Conservation (phyloP, 2,797 vertebrate genomes). For the Pseudochirops cupreus region DNA sequence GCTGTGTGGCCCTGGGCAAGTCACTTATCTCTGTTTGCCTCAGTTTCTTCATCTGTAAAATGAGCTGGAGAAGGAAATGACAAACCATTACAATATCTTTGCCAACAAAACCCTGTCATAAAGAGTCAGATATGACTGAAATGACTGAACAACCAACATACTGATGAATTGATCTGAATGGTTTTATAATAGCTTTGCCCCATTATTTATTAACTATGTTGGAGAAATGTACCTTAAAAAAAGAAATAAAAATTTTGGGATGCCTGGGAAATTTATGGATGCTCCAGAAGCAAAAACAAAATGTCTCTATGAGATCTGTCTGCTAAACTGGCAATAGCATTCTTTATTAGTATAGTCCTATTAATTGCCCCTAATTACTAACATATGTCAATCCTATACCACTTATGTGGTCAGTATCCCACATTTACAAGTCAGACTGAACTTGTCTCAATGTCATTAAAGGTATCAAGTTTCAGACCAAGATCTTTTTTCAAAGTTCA, state of each 20-base stretch:
- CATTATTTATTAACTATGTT: not conserved
- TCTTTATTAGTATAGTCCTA: not conserved
- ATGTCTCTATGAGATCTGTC: not conserved
- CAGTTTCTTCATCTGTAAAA: not conserved
- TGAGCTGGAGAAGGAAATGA: not conserved
- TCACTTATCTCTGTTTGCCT: not conserved
- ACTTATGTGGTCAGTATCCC: not conserved
- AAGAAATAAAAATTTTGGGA: not conserved
- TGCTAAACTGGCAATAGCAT: not conserved
- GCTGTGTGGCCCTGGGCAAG: not conserved
- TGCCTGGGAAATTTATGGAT: not conserved
- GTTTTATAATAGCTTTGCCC: not conserved
- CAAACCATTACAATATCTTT: not conserved
- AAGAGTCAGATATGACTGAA: not conserved
- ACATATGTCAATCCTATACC: not conserved
- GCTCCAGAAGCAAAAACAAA: not conserved
- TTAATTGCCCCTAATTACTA: not conserved
- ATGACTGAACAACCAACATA: not conserved
- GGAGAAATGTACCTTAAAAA: not conserved
- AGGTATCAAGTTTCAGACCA: not conserved
- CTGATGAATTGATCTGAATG: not conserved
- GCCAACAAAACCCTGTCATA: not conserved
- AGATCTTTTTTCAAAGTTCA: not conserved
- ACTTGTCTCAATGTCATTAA: not conserved
- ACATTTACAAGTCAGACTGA: not conserved